Evolutionary conservation across 64 coral and sea anemone genomes (phyloP), one percentile per base, ranked within the genome.

Genomic region (Montipora cactus): DNA sequence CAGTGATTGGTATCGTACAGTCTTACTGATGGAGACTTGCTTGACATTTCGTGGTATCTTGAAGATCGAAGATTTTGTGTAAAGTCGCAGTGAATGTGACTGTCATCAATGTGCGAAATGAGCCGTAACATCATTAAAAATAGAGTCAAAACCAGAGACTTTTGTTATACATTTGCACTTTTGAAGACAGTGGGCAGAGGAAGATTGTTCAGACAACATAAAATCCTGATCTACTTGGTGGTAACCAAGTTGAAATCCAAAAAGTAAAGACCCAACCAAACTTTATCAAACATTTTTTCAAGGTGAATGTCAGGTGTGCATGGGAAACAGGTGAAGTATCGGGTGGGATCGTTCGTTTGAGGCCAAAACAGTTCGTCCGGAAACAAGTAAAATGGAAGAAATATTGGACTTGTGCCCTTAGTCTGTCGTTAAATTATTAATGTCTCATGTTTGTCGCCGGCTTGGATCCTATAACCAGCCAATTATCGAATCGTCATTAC

Each of bases 401-500:
- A 72, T 86, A 86, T 72, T 49, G 45, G 37, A 5, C 66, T 86
- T 49, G 45, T 48, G 15, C 15, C 16, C 64, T 49, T 2, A 86
- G 82, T 5, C 82, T 49, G 66, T 50, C 45, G 68, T 86, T 86
- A 70, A 86, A 86, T 86, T 71, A 86, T 86, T 86, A 2, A 86
- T 86, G 62, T 51, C 82, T 50, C 82, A 71, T 86, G 82, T 72
- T 78, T 86, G 64, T 71, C 64, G 62, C n/a, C 67, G 66, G 19
- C 19, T 72, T 47, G 49, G 66, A 82, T 70, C 46, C 46, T 14
- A 68, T 23, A 22, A 71, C 82, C 62, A 72, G 82, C 71, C 82
- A 71, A 49, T 86, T 71, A 23, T 72, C 7, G 82, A 69, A 49
- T 86, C 46, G 49, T 85, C 45, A 9, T 86, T 44, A 6, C 15